Evolutionary conservation across 2,888 invertebrate genomes (phyloP), one percentile per base, ranked within the genome.

Genomic region (Sarcophaga subvicina): DNA sequence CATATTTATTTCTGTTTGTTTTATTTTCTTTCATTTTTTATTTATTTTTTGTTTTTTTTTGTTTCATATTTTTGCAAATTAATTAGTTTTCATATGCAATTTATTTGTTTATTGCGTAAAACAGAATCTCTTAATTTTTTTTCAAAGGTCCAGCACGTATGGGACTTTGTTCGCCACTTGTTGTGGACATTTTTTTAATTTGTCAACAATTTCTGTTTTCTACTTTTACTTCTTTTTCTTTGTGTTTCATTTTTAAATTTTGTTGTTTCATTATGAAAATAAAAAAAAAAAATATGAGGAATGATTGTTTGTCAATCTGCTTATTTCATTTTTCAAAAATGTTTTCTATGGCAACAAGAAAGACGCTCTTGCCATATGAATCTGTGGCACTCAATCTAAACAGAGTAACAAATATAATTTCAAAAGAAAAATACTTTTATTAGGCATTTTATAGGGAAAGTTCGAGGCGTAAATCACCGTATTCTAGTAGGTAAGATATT

Each of bases 271-370:
- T 37, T 37, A 37, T 37, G 37, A 37, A 37, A 37, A 27, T 71
- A 54, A 17, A 71, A 54, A 17, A 27, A 70, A 60, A 60, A 60
- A 59, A 17, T 76, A 54, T 64, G 66, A 20, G 49, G 11, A 77
- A 66, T 37, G 27, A 54, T 77, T 77, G 66, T 67, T 67, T 27
- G 66, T 20, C 54, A 59, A 67, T 22, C 27, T 37, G 49, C 54
- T 54, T 64, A 37, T 37, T 59, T 20, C 12, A 17, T 37, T 4
- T 54, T 54, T 54, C 27, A 60, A 17, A 76, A 76, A 76, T 37
- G 37, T 37, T 76, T 20, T 66, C 66, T 76, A 47, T 76, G 22
- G 76, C 76, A 76, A 76, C 76, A 76, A 76, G 75, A 25, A 12
- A 12, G 12, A 54, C 17, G 0, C 54, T 54, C 37, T 37, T 2